Evolutionary conservation across 2,797 vertebrate genomes (phyloP).

Genomic region (Arremon brunneinucha): DNA sequence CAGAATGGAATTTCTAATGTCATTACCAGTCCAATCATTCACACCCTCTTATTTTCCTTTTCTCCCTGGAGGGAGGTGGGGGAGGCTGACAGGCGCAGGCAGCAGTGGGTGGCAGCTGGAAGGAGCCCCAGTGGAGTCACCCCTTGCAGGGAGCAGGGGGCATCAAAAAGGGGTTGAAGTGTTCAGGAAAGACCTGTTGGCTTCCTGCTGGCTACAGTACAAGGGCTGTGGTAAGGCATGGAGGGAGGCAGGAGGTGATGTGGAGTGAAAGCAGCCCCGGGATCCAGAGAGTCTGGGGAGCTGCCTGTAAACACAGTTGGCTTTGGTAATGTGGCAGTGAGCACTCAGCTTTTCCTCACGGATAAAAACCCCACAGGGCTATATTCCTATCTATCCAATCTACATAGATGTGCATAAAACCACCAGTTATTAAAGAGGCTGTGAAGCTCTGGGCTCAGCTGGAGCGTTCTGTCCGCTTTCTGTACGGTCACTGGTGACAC

Average conservation of each 20-base stretch:
- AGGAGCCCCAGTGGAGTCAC: not conserved
- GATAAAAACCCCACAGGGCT: not conserved
- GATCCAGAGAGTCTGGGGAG: fast-evolving
- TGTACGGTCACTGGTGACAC: fast-evolving
- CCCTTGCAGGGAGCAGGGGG: fast-evolving
- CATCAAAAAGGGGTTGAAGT: not conserved
- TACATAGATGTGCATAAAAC: not conserved
- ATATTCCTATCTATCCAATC: not conserved
- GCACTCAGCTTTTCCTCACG: not conserved
- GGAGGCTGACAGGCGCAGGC: fast-evolving
- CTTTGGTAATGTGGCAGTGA: not conserved
- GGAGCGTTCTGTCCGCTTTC: not conserved
- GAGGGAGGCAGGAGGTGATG: fast-evolving
- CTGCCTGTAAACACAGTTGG: not conserved
- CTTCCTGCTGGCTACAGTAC: not conserved
- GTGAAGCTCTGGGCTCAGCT: not conserved
- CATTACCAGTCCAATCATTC: not conserved
- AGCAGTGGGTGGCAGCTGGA: not conserved
- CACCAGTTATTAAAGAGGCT: not conserved
- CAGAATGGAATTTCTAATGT: not conserved
- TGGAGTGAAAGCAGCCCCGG: not conserved
- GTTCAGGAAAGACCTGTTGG: not conserved
- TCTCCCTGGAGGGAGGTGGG: not conserved
- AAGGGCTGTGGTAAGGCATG: not conserved
- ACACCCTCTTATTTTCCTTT: not conserved